Percentiles rank a stretch among this genome's conserved stretches.
Conservation (phyloP, 1,140 invertebrate genomes). For the Drosophila athabasca region DNA sequence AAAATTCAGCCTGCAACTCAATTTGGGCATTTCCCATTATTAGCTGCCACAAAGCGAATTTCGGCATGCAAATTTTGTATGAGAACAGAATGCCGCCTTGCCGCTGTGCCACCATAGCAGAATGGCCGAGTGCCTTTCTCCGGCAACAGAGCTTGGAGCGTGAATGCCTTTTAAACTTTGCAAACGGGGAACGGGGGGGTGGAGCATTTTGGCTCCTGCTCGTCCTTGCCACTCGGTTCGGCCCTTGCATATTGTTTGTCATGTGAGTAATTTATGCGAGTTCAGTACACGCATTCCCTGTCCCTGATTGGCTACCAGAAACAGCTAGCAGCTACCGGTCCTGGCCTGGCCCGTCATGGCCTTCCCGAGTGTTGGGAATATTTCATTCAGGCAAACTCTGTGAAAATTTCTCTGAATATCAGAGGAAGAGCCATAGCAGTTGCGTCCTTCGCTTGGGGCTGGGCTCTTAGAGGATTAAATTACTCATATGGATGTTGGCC, state of each 20-base stretch:
- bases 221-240: conserved; percentile 18
- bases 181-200: conserved; percentile 11
- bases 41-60: conserved; percentile 69
- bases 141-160: conserved; percentile 6
- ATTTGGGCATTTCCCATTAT: conserved; percentile 70
- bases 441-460: not conserved
- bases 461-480: conserved; percentile 4
- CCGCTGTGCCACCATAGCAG: no score
- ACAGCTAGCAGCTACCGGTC: not conserved
- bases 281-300: conserved; percentile 34
- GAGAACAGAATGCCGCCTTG: conserved; percentile 44
- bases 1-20: conserved; percentile 68
- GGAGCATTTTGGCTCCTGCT: conserved; percentile 24
- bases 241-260: conserved; percentile 51
- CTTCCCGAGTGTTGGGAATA: conserved; percentile 4
- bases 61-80: conserved; percentile 47
- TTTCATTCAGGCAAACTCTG: conserved; percentile 16
- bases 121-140: conserved; percentile 1
- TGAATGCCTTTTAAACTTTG: conserved; percentile 59
- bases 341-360: no score
- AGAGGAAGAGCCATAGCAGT: not conserved
- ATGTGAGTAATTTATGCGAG: conserved; percentile 67
- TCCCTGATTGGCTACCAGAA: conserved; percentile 43
- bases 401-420: no score
- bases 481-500: conserved; percentile 12